A percentile compares a stretch with the other conserved stretches of the same genome.
These are phyloP conservation scores for Epinephelus lanceolatus DNA, from an alignment of 2,113 vertebrate species.

Conservation along the genomic window DNA sequence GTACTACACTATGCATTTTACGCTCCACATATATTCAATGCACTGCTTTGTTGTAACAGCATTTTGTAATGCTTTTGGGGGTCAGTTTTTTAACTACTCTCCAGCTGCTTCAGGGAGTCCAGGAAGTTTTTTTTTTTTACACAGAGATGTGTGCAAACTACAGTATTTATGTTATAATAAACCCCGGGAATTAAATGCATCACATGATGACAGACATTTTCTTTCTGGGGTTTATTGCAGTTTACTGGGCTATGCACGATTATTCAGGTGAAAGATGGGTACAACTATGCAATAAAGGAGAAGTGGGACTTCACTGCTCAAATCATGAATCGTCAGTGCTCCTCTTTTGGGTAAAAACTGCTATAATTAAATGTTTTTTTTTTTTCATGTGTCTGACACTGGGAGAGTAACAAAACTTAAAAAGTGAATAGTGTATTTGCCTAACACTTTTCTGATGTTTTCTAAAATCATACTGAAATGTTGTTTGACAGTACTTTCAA, in stretches of 20 bases:
- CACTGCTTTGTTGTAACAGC: constrained; percentile 15
- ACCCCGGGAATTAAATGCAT: not conserved
- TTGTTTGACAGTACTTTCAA: not conserved
- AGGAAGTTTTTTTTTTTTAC: not conserved
- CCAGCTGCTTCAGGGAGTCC: constrained; percentile 39
- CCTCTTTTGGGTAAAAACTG: not conserved
- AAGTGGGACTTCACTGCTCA: constrained; percentile 16
- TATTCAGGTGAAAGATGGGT: constrained; percentile 2
- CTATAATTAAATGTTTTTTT: not conserved
- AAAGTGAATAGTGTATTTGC: not conserved
- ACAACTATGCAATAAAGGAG: constrained; percentile 69
- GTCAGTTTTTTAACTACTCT: constrained; percentile 18
- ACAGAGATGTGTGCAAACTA: constrained; percentile 4
- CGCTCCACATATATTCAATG: not conserved
- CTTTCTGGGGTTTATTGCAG: not conserved
- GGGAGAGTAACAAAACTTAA: not conserved
- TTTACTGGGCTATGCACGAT: constrained; percentile 34
- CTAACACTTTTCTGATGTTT: not conserved
- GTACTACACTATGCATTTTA: not conserved
- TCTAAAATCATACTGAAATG: not conserved
- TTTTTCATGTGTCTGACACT: not conserved
- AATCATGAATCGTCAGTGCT: not conserved
- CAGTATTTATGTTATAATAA: constrained; percentile 11
- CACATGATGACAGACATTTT: not conserved
- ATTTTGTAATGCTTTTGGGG: constrained; percentile 29